phyloP scores from a whole-genome alignment of 23 tunicate genomes.

The Diplosoma virens region DNA sequence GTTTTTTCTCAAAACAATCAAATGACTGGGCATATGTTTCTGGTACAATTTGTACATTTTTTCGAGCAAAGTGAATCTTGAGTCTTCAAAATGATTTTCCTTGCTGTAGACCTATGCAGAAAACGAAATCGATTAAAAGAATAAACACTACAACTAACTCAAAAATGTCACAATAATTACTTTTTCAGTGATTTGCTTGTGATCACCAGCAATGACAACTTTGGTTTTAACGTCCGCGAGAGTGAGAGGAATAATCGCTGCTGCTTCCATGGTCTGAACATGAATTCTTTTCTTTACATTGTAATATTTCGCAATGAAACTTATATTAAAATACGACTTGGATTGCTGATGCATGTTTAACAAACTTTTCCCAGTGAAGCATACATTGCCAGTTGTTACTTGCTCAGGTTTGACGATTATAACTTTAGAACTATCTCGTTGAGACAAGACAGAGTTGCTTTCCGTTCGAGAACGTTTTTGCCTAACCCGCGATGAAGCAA shows the following conservation, averaged over 20 bases:
- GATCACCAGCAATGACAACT: conserved; percentile 77
- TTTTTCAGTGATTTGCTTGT: conserved; percentile 56
- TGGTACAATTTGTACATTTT: conserved; percentile 8
- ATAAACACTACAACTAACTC: not conserved
- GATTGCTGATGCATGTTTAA: too few relatives aligned
- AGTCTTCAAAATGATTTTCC: conserved; percentile 4
- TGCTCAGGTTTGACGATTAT: too few relatives aligned
- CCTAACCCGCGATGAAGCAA: too few relatives aligned
- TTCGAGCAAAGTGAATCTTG: not conserved
- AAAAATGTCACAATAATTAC: conserved; percentile 19
- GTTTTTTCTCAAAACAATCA: conserved; percentile 28
- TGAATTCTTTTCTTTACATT: too few relatives aligned
- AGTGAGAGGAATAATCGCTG: conserved; percentile 57
- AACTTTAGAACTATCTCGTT: too few relatives aligned
- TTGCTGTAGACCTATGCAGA: conserved; percentile 28
- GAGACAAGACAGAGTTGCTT: too few relatives aligned
- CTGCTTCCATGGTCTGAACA: conserved; percentile 61
- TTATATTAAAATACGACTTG: too few relatives aligned
- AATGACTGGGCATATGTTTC: not conserved
- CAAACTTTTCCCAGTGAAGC: too few relatives aligned
- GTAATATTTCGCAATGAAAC: too few relatives aligned
- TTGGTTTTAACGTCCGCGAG: conserved; percentile 52
- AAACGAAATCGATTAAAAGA: too few relatives aligned
- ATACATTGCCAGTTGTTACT: too few relatives aligned
- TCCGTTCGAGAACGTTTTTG: too few relatives aligned